Evolutionary conservation across 2,113 vertebrate species (phyloP), one percentile per base, ranked within the genome.

Genomic region (Alethe castanea): DNA sequence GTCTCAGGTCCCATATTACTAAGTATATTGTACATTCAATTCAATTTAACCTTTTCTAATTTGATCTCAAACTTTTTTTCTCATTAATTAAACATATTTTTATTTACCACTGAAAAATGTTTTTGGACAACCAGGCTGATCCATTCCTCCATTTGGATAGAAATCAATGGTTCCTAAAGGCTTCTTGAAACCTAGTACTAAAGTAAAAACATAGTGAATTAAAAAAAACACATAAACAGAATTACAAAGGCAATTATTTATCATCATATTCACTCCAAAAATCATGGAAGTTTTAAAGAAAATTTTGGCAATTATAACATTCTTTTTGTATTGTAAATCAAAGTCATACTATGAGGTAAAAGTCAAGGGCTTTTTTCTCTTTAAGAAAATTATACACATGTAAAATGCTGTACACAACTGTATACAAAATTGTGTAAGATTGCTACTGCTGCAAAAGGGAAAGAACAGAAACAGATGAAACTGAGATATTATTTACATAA

Each of bases 121-220:
- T 92, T 97, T 97, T 73, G 99, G 99, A 83, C 99, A 99, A 38
- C 99, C 99, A 18, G 99, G 99, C 50, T 99, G 99, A 94, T 99
- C 98, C 28, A 47, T 97, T 88, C 99, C 99, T 36, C 99, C 99
- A 83, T 99, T 99, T 78, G 99, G 98, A 53, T 99, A 99, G 96
- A 98, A 99, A 92, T 99, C 99, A 33, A 99, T 98, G 47, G 99
- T 98, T 84, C 99, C 99, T 24, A 99, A 98, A 86, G 97, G 95
- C 24, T 98, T 98, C 93, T 88, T 97, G 81, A 98, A 98, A 44
- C 99, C 99, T 76, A 99, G 98, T 4, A 56, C 99, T 97, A 38
- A 80, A 89, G 60, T 24, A 77, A 95, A 93, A 82, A 79, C 4
- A 94, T 33, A 0, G 81, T 14, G 14, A 76, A 76, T 61, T 4